Conservation (phyloP, 2,113 vertebrate species). For the Megalops atlanticus region DNA sequence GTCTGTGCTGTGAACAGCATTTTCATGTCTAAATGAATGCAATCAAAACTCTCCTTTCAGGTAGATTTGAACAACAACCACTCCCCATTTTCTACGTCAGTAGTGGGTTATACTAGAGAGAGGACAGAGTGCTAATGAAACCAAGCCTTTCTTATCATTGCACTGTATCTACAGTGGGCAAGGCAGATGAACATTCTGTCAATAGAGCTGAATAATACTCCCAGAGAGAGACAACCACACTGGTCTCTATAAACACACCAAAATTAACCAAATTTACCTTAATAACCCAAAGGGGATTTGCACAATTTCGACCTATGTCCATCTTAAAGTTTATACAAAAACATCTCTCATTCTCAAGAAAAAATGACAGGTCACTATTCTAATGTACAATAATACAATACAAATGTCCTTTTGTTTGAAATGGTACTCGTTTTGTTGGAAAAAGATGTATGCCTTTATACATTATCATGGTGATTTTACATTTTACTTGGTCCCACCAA, state of each 20-base stretch:
- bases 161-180: neutral
- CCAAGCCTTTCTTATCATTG: neutral
- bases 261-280: neutral
- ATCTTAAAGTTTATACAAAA: too few species aligned
- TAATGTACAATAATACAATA: too few species aligned
- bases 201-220: neutral
- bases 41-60: neutral
- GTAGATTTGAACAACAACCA: neutral
- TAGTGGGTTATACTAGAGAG: neutral
- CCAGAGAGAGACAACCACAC: neutral
- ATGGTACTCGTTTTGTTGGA: too few species aligned
- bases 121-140: neutral
- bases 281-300: neutral
- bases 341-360: too few species aligned
- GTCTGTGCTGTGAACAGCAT: neutral
- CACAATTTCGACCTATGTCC: neutral
- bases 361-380: too few species aligned
- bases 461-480: too few species aligned
- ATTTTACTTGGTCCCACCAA: too few species aligned
- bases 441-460: too few species aligned
- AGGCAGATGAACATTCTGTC: neutral
- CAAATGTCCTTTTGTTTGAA: too few species aligned
- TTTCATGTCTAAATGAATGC: neutral
- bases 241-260: neutral
- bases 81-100: neutral